These are phyloP conservation scores for Eulemur rubriventer DNA, from an alignment of 2,797 vertebrate species.

Conservation along the genomic window DNA sequence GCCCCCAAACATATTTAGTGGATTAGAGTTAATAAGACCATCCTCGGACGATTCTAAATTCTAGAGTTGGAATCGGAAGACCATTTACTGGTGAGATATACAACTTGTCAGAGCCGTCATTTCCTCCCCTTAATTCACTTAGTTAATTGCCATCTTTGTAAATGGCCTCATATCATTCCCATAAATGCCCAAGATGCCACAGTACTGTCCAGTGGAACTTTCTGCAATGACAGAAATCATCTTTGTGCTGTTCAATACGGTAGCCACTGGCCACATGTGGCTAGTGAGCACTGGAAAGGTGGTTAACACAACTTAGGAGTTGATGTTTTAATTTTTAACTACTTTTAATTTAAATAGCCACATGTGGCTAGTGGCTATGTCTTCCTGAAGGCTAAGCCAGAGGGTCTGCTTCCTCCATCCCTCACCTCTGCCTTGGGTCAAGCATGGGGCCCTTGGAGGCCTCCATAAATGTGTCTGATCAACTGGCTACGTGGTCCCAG, in stretches of 20 bases:
- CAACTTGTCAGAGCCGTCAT: background rate
- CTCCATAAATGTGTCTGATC: background rate
- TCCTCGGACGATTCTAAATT: background rate
- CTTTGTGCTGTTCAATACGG: background rate
- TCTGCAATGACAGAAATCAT: background rate
- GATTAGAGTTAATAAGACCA: background rate
- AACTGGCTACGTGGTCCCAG: too few relatives aligned
- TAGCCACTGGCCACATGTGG: background rate
- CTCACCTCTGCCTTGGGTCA: background rate
- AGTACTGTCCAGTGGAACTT: background rate
- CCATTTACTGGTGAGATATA: background rate
- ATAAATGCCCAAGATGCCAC: background rate
- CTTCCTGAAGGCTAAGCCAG: background rate
- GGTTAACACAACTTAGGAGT: background rate
- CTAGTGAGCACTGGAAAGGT: background rate
- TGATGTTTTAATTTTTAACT: constrained; percentile 1
- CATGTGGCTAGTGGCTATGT: background rate
- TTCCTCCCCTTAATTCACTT: background rate
- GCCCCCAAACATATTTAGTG: background rate
- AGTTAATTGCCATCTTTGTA: background rate
- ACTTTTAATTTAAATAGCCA: background rate
- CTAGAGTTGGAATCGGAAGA: background rate
- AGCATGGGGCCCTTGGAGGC: background rate
- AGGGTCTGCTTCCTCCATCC: background rate
- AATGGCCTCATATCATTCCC: background rate